phyloP scores from a whole-genome alignment of 2,113 vertebrate species.

The Rhea americana region DNA sequence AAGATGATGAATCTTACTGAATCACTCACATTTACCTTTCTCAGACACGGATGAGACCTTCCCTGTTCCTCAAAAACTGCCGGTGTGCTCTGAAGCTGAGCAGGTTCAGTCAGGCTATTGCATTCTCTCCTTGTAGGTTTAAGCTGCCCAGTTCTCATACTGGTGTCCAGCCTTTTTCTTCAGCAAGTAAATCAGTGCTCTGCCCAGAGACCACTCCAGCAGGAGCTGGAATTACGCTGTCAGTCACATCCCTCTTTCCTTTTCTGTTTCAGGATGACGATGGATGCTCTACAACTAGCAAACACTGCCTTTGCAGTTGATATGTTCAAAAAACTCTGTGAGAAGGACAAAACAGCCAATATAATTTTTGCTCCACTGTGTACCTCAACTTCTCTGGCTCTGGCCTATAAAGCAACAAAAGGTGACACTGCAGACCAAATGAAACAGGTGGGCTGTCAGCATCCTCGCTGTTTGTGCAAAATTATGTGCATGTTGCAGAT shows the following conservation, averaged over 20 bases:
- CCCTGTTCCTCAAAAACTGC: not conserved
- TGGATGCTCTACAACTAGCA: conserved; percentile 77
- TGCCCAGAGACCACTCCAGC: not conserved
- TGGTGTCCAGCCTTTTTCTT: not conserved
- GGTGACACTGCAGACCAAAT: conserved; percentile 80
- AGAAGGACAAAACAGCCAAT: conserved; percentile 70
- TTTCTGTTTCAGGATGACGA: conserved; percentile 70
- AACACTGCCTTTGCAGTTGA: conserved; percentile 82
- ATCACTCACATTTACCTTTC: not conserved
- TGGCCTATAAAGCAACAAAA: conserved; percentile 77
- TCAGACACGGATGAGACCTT: not conserved
- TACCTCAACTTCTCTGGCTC: conserved; percentile 77
- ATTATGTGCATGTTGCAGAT: not conserved
- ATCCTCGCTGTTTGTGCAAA: not conserved
- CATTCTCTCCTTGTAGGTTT: not conserved
- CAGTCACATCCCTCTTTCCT: not conserved
- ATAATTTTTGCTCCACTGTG: conserved; percentile 80
- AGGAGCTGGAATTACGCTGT: not conserved
- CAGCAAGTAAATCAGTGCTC: not conserved
- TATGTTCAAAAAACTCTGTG: conserved; percentile 77
- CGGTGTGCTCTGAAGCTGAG: not conserved
- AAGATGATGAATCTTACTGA: not conserved
- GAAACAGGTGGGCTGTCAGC: conserved; percentile 70
- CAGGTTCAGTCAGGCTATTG: not conserved
- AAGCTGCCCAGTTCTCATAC: not conserved